Evolutionary conservation across 2,797 vertebrate genomes (phyloP), one percentile per base, ranked within the genome.

Genomic region (Neosilurus mollespiculum): DNA sequence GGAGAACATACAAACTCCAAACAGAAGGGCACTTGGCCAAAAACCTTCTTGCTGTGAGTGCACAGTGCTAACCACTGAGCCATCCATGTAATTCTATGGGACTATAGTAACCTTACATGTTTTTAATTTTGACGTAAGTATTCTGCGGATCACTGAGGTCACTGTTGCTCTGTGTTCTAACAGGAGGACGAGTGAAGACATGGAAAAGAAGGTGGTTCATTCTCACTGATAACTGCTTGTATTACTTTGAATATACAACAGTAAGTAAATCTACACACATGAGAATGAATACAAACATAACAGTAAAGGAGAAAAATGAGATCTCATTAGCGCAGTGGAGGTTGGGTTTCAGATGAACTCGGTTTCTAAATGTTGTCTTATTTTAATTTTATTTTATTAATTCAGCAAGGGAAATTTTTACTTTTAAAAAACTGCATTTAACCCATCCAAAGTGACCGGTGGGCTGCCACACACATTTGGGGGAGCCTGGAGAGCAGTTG

Each of bases 151-250:
- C 30, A 26, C 22, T 70, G 26, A 66, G 4, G 43, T 34, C 26
- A 64, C 4, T 69, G 9, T 5, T 53, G 16, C 16, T 64, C 80
- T 76, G 3, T 76, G 11, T 22, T 51, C 65, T 71, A 80, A 56
- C 89, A 99, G 98, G 98, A 0, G 97, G 98, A 86, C 93, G 97
- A 80, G 98, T 99, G 84, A 99, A 99, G 93, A 99, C 98, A 0
- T 99, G 98, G 98, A 99, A 99, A 90, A 95, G 97, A 81, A 95
- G 97, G 56, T 99, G 98, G 97, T 99, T 99, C 90, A 99, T 99
- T 89, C 93, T 99, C 88, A 99, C 98, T 0, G 98, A 99, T 93
- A 99, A 99, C 92, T 99, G 98, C 92, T 94, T 99, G 79, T 99
- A 99, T 90, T 99, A 99, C 93, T 99, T 99, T 88, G 98, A 99